Percentiles rank a stretch among this genome's conserved stretches.
Evolutionary conservation across 2,113 vertebrate species (phyloP).

Genomic region (Emydocephalus ijimae): DNA sequence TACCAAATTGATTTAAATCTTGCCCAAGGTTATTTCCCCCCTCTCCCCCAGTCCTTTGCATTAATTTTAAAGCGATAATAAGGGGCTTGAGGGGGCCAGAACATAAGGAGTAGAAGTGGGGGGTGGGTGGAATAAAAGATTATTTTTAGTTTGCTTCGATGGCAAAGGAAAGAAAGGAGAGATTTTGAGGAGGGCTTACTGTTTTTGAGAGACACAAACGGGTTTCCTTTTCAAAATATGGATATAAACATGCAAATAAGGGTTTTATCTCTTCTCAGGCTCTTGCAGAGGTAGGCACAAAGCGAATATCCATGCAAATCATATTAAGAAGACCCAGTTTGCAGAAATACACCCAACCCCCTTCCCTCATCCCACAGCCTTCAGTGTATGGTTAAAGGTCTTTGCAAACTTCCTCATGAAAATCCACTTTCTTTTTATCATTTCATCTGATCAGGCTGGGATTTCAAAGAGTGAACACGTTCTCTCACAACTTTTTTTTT

Average conservation of each 20-base stretch:
- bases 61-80: background rate
- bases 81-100: background rate
- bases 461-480: too few species aligned
- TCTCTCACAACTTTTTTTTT: too few species aligned
- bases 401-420: background rate
- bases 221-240: background rate
- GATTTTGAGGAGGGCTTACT: background rate
- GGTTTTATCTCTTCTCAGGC: background rate
- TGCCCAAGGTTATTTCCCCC: background rate
- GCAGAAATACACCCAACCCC: background rate
- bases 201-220: background rate
- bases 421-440: background rate
- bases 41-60: background rate
- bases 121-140: background rate
- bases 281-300: background rate
- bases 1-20: background rate
- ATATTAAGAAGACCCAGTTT: background rate
- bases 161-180: background rate
- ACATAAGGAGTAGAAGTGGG: background rate
- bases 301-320: background rate
- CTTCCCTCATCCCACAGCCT: too few species aligned
- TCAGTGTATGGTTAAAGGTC: background rate
- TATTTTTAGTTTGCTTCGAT: background rate
- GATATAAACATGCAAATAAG: background rate
- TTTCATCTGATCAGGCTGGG: background rate